Evolutionary conservation across 2,113 vertebrate genomes (phyloP).

Genomic region (Clarias magur): DNA sequence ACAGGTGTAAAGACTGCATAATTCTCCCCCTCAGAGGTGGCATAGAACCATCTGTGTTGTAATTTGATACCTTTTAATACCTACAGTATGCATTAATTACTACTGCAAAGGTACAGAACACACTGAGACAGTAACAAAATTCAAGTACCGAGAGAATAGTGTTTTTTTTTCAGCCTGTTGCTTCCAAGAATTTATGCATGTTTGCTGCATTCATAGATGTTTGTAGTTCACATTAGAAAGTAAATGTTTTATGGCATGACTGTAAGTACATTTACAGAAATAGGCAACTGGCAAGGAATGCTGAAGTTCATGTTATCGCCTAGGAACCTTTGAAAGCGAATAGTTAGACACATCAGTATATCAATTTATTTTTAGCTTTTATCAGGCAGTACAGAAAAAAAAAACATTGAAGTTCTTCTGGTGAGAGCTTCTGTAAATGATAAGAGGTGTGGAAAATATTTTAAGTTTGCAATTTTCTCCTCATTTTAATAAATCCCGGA

Average conservation of each 20-base stretch:
- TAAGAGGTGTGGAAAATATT: constrained; percentile 1
- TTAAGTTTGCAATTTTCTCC: constrained; percentile 30
- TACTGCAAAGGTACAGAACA: background rate
- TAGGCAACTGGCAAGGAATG: background rate
- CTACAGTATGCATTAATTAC: background rate
- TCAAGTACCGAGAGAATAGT: background rate
- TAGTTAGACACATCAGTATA: background rate
- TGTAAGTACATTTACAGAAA: background rate
- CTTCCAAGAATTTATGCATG: background rate
- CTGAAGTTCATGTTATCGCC: background rate
- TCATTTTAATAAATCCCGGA: constrained; percentile 33
- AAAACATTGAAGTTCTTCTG: background rate
- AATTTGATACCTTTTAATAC: too few relatives aligned
- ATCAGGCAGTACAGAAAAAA: background rate
- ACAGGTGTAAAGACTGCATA: background rate
- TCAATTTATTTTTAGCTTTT: constrained; percentile 29
- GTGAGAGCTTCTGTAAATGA: constrained; percentile 25
- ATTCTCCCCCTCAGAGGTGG: background rate
- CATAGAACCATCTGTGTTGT: background rate
- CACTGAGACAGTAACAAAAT: background rate
- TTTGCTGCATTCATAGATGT: background rate
- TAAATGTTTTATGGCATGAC: constrained; percentile 21
- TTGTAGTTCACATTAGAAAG: background rate
- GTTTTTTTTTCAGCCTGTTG: background rate
- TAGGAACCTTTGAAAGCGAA: constrained; percentile 2